phyloP scores from a whole-genome alignment of 1,140 invertebrate genomes.

The Octopus bimaculoides region DNA sequence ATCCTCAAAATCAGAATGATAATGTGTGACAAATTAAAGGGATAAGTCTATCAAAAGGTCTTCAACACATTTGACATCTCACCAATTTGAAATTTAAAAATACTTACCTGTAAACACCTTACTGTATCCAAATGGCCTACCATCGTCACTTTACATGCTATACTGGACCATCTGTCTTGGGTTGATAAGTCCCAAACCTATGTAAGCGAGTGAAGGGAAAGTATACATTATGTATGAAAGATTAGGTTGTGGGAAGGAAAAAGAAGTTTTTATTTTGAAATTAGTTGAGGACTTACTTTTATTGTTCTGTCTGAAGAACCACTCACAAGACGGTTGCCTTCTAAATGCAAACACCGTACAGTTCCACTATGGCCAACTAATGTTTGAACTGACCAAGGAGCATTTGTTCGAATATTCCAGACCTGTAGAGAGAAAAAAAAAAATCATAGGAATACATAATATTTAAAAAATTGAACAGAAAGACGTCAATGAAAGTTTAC shows the following conservation, averaged over 20 bases:
- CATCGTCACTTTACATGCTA: conserved; percentile 64
- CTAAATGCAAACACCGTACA: conserved; percentile 61
- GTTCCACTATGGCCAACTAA: conserved; percentile 62
- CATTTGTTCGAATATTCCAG: conserved; percentile 61
- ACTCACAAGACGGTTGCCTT: conserved; percentile 60
- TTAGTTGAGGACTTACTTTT: conserved; percentile 48
- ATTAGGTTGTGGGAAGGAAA: too few species aligned
- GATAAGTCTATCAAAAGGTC: too few species aligned
- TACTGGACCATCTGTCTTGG: conserved; percentile 61
- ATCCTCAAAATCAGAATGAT: too few species aligned
- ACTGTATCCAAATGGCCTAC: conserved; percentile 61
- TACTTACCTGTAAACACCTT: conserved; percentile 59
- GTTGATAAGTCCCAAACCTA: conserved; percentile 63
- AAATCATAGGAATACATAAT: background rate
- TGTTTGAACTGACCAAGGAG: conserved; percentile 62
- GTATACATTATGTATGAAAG: background rate
- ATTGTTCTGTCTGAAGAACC: conserved; percentile 62
- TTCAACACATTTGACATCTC: too few species aligned
- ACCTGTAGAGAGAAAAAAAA: conserved; percentile 38
- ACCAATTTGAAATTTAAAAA: background rate
- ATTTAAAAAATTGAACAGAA: background rate
- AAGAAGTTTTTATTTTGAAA: background rate
- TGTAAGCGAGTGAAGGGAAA: conserved; percentile 12
- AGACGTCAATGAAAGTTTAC: background rate
- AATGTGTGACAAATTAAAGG: too few species aligned